Percentiles rank a stretch among this genome's conserved stretches.
Evolutionary conservation across 2,797 vertebrate genomes (phyloP).

Genomic region (Amniataba percoides): DNA sequence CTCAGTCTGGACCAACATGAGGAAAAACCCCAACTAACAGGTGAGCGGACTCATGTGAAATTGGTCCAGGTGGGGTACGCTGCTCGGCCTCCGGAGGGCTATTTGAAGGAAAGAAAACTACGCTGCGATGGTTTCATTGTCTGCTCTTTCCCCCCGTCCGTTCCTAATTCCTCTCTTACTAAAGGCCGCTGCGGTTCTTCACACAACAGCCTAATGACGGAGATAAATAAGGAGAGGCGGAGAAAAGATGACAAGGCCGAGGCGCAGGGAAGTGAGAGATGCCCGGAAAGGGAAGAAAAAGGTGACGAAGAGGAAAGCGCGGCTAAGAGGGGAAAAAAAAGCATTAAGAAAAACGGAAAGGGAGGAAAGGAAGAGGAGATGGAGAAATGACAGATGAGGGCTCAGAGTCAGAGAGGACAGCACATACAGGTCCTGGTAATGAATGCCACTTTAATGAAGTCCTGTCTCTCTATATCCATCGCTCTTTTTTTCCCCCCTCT

Average conservation of each 20-base stretch:
- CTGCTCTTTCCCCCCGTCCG: constrained; percentile 26
- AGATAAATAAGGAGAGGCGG: constrained; percentile 54
- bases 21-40: constrained; percentile 60
- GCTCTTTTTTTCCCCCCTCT: constrained; percentile 27
- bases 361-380: constrained; percentile 14
- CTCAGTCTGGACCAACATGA: constrained; percentile 40
- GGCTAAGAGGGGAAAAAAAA: constrained; percentile 6
- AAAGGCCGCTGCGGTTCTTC: constrained; percentile 51
- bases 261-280: constrained; percentile 22
- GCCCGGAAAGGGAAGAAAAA: constrained; percentile 28
- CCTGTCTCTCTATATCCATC: constrained; percentile 36
- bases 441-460: constrained; percentile 62
- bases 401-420: constrained; percentile 21
- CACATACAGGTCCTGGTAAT: constrained; percentile 48
- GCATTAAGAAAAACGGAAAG: constrained; percentile 8
- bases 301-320: constrained; percentile 6
- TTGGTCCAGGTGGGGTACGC: constrained; percentile 52
- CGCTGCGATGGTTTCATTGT: constrained; percentile 33
- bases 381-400: constrained; percentile 53
- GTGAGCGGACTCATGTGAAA: constrained; percentile 51
- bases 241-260: constrained; percentile 10
- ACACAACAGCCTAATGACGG: constrained; percentile 49
- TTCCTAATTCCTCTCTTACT: constrained; percentile 14
- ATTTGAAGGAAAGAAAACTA: constrained; percentile 41
- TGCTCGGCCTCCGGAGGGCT: constrained; percentile 42